phyloP scores from a whole-genome alignment of 2,113 vertebrate species.

The Zeus faber region DNA sequence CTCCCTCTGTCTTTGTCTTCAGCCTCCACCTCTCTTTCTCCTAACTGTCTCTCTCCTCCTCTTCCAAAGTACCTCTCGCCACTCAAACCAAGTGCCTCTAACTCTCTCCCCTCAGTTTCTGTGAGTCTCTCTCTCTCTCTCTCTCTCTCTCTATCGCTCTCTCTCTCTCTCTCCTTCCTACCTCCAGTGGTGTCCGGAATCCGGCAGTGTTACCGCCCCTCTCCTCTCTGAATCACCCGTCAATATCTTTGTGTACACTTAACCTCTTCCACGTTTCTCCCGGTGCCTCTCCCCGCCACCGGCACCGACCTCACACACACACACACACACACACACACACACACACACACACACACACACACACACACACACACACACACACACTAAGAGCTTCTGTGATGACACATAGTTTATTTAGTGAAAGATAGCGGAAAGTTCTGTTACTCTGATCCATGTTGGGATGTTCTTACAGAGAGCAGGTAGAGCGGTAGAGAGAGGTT shows the following conservation, averaged over 20 bases:
- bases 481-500: conserved; percentile 14
- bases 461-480: conserved; percentile 3
- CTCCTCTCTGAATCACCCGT: conserved; percentile 64
- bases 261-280: conserved; percentile 58
- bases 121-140: not conserved
- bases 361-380: conserved; percentile 34
- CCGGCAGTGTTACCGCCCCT: conserved; percentile 49
- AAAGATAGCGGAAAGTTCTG: conserved; percentile 43
- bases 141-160: not conserved
- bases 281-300: conserved; percentile 35
- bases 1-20: not conserved
- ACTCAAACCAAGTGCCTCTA: not conserved
- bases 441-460: conserved; percentile 22
- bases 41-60: not conserved
- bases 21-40: not conserved
- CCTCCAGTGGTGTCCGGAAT: conserved; percentile 15
- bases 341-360: not conserved
- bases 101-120: not conserved
- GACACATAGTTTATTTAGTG: conserved; percentile 58
- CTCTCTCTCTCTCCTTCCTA: conserved; percentile 14
- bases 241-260: conserved; percentile 71
- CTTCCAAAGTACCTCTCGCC: not conserved
- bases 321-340: not conserved
- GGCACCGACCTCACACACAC: conserved; percentile 25
- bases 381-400: too few relatives aligned